phyloP scores from a whole-genome alignment of 2,797 vertebrate genomes.

The Orientallactaga sibirica region DNA sequence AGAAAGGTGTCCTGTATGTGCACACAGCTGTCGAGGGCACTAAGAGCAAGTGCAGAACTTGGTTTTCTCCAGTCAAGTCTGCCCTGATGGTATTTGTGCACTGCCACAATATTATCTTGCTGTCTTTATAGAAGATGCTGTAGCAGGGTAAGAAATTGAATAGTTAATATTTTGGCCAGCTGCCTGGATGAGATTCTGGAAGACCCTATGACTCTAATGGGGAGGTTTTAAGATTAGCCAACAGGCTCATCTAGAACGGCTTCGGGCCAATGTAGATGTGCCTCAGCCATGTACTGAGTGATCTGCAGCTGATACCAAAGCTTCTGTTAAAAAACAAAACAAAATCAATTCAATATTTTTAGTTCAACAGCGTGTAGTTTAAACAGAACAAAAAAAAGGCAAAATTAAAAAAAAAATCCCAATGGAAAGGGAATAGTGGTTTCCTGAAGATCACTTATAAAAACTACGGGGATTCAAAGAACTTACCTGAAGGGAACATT shows the following conservation, averaged over 20 bases:
- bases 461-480: slow-evolving; percentile 86
- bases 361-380: slow-evolving; percentile 88
- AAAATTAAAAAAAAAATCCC: slow-evolving; percentile 79
- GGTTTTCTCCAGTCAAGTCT: slow-evolving; percentile 84
- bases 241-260: slow-evolving; percentile 88
- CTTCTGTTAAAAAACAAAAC: slow-evolving; percentile 92
- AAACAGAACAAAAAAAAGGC: slow-evolving; percentile 74
- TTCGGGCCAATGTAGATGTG: slow-evolving; percentile 88
- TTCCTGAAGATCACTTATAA: slow-evolving; percentile 86
- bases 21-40: slow-evolving; percentile 80
- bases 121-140: slow-evolving; percentile 85
- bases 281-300: slow-evolving; percentile 90
- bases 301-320: slow-evolving; percentile 90
- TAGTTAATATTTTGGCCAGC: slow-evolving; percentile 79
- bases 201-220: slow-evolving; percentile 76
- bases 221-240: slow-evolving; percentile 85
- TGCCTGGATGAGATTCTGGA: slow-evolving; percentile 79
- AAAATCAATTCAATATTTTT: slow-evolving; percentile 89
- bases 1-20: slow-evolving; percentile 83
- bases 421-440: slow-evolving; percentile 87
- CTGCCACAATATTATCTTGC: slow-evolving; percentile 78
- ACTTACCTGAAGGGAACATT: slow-evolving; percentile 91
- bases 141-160: slow-evolving; percentile 82
- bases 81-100: slow-evolving; percentile 81
- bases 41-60: slow-evolving; percentile 76